A percentile compares a stretch with the other conserved stretches of the same genome.
These are phyloP conservation scores for Drosophila histrio DNA, from an alignment of 2,888 invertebrate species.

Conservation along the genomic window DNA sequence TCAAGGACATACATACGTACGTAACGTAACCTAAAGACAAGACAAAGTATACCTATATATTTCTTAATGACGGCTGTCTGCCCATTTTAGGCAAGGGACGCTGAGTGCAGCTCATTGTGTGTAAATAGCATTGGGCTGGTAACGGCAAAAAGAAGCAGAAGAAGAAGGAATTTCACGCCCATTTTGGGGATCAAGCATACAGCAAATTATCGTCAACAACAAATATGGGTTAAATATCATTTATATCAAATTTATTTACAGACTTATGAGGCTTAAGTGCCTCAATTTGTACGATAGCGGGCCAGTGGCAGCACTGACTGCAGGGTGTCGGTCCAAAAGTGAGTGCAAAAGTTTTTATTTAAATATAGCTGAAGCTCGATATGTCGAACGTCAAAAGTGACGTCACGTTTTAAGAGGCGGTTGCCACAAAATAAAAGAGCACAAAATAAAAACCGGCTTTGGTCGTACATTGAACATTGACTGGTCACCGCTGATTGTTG, in stretches of 20 bases:
- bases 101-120: conserved; percentile 38
- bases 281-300: conserved; percentile 54
- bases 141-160: conserved; percentile 6
- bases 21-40: conserved; percentile 41
- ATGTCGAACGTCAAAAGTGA: conserved; percentile 66
- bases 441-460: conserved; percentile 56
- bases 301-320: conserved; percentile 17
- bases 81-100: conserved; percentile 37
- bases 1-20: conserved; percentile 61
- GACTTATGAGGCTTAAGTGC: conserved; percentile 65
- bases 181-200: conserved; percentile 28
- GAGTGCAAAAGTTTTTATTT: conserved; percentile 54
- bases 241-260: conserved; percentile 68
- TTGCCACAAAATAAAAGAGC: conserved; percentile 19
- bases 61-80: conserved; percentile 38
- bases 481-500: conserved; percentile 16
- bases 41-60: conserved; percentile 11
- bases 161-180: conserved; percentile 48
- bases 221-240: conserved; percentile 77
- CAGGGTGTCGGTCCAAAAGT: conserved; percentile 31
- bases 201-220: conserved; percentile 45
- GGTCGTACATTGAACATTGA: conserved; percentile 25
- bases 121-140: conserved; percentile 37
- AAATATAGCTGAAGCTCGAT: conserved; percentile 31
- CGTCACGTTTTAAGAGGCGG: conserved; percentile 57